phyloP scores from a whole-genome alignment of 2,797 vertebrate genomes.

The Gallinago nigripennis region DNA sequence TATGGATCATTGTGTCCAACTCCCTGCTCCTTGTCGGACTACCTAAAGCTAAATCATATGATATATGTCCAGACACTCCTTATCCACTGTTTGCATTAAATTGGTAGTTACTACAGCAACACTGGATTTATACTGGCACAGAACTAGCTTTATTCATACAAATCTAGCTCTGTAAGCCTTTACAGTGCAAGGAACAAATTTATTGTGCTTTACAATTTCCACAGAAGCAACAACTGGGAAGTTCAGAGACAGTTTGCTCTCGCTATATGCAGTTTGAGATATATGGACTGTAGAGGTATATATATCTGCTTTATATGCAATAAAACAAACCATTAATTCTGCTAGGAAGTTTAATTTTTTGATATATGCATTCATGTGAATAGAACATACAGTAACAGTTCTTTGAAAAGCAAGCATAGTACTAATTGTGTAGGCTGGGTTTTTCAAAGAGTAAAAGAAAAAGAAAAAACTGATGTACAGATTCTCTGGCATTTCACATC shows the following conservation, averaged over 20 bases:
- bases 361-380: neutral
- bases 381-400: neutral
- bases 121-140: neutral
- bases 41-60: neutral
- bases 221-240: neutral
- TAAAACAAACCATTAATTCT: neutral
- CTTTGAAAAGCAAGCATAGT: neutral
- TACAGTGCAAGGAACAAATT: neutral
- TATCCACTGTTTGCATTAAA: neutral
- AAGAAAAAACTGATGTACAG: neutral
- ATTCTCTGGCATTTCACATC: neutral
- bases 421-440: neutral
- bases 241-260: neutral
- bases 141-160: neutral
- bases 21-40: neutral
- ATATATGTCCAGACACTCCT: neutral
- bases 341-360: neutral
- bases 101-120: neutral
- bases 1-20: neutral
- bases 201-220: neutral
- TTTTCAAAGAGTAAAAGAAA: neutral
- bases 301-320: neutral
- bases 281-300: neutral
- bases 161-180: neutral
- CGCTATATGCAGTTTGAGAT: neutral